These are phyloP conservation scores for Formicarius rufipectus DNA, from an alignment of 2,113 vertebrate genomes.

Conservation along the genomic window DNA sequence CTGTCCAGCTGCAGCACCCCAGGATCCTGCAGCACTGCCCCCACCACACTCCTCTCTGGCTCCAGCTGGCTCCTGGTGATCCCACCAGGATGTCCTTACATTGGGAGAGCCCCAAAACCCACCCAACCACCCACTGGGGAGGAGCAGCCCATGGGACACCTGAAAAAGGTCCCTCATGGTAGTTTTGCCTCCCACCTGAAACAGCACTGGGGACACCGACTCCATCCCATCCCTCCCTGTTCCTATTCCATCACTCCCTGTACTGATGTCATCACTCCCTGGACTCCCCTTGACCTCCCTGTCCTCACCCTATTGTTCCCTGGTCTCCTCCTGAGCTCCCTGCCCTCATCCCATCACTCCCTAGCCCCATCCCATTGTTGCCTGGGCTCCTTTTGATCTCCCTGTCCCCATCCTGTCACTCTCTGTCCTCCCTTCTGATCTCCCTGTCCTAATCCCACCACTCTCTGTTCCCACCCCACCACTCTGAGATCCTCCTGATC, in stretches of 20 bases:
- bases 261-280: background rate
- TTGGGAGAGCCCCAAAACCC: background rate
- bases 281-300: too few relatives aligned
- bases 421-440: too few relatives aligned
- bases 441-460: background rate
- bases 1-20: background rate
- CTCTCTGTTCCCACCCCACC: background rate
- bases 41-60: fast-evolving
- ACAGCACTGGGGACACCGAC: fast-evolving
- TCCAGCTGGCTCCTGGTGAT: background rate
- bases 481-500: background rate
- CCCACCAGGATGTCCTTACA: fast-evolving
- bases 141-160: background rate
- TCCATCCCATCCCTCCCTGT: fast-evolving
- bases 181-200: background rate
- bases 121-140: fast-evolving
- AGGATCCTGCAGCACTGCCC: fast-evolving
- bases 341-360: too few relatives aligned
- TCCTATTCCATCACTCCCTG: background rate
- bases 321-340: too few relatives aligned
- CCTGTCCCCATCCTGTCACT: too few relatives aligned
- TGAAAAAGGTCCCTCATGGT: fast-evolving
- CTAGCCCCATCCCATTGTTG: too few relatives aligned
- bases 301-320: too few relatives aligned
- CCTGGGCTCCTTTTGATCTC: too few relatives aligned